phyloP scores from a whole-genome alignment of 2,797 vertebrate species.

The Psittacula echo region DNA sequence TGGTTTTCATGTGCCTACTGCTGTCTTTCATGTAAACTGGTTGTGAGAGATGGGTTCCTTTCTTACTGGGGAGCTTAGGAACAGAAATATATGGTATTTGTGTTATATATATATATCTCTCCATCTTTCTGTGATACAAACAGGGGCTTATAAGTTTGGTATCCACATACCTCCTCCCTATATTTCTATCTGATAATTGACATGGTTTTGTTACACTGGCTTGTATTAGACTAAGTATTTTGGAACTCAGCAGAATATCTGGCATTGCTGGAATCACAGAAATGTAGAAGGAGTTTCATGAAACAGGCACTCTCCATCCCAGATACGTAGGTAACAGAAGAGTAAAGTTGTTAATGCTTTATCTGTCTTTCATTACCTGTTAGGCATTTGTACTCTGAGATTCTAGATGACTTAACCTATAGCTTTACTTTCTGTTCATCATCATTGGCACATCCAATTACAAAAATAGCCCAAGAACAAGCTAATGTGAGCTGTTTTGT shows the following conservation, averaged over 20 bases:
- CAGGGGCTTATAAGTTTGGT: background rate
- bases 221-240: background rate
- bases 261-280: background rate
- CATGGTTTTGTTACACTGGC: background rate
- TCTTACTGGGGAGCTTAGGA: background rate
- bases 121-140: background rate
- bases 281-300: background rate
- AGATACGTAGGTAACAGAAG: background rate
- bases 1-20: background rate
- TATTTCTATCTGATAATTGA: background rate
- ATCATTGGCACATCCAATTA: background rate
- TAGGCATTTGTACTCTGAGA: background rate
- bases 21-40: background rate
- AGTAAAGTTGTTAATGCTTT: background rate
- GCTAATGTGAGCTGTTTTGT: background rate
- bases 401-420: background rate
- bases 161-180: background rate
- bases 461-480: background rate
- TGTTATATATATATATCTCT: fast-evolving
- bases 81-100: background rate
- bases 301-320: background rate
- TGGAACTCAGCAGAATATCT: background rate
- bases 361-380: background rate
- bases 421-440: background rate
- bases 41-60: background rate